A percentile compares a stretch with the other conserved stretches of the same genome.
Evolutionary conservation across 2,888 invertebrate genomes (phyloP).

Genomic region (Hybos culiciformis): DNA sequence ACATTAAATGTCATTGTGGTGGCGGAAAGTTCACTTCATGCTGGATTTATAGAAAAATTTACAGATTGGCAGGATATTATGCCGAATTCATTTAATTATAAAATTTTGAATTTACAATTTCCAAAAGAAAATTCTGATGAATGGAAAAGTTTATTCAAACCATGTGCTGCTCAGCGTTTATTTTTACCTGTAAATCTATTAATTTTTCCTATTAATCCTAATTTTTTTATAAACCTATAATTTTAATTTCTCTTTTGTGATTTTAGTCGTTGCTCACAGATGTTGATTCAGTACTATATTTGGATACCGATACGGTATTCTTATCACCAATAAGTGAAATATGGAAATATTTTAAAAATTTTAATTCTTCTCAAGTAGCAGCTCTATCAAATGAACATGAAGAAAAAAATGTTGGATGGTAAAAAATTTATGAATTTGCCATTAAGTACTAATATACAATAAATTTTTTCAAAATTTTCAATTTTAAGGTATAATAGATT

Average conservation of each 20-base stretch:
- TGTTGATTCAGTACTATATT: constrained; percentile 76
- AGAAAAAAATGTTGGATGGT: constrained; percentile 53
- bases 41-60: constrained; percentile 55
- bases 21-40: constrained; percentile 56
- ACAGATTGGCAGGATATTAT: constrained; percentile 54
- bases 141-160: constrained; percentile 84
- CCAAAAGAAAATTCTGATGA: constrained; percentile 58
- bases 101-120: constrained; percentile 63
- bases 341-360: constrained; percentile 68
- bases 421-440: neutral
- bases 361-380: constrained; percentile 77
- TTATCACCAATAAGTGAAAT: constrained; percentile 67
- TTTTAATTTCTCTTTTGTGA: constrained; percentile 12
- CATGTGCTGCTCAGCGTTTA: constrained; percentile 84
- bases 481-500: constrained; percentile 76
- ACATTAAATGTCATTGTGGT: constrained; percentile 64
- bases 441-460: neutral
- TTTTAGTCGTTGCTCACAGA: constrained; percentile 61
- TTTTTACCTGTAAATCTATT: constrained; percentile 66
- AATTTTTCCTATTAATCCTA: neutral
- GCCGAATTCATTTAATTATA: constrained; percentile 53
- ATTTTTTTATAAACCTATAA: constrained; percentile 1
- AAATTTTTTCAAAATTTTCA: neutral
- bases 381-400: constrained; percentile 83
- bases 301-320: constrained; percentile 86